A percentile compares a stretch with the other conserved stretches of the same genome.
These are phyloP conservation scores for Gymnoscelis rufifasciata DNA, from an alignment of 2,888 invertebrate species.

Conservation along the genomic window DNA sequence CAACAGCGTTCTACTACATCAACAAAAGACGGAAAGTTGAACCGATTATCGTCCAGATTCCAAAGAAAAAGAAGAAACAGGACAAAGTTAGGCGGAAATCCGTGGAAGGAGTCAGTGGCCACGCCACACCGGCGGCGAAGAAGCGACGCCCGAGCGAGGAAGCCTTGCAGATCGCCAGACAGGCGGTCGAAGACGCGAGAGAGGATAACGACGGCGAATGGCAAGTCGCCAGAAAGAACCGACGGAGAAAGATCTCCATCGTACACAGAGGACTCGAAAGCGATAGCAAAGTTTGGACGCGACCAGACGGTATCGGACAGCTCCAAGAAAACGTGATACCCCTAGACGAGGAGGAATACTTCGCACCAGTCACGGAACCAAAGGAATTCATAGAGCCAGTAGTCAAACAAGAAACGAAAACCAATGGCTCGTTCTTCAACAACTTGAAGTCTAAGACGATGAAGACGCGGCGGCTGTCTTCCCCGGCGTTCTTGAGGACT, in stretches of 20 bases:
- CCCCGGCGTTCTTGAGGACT: constrained; percentile 80
- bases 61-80: constrained; percentile 57
- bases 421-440: constrained; percentile 71
- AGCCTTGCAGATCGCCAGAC: constrained; percentile 80
- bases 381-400: constrained; percentile 53
- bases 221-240: constrained; percentile 69
- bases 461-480: constrained; percentile 77
- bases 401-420: constrained; percentile 58
- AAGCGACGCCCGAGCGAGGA: constrained; percentile 87
- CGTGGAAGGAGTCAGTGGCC: constrained; percentile 81
- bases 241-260: constrained; percentile 69
- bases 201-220: constrained; percentile 68
- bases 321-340: constrained; percentile 74
- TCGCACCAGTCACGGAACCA: constrained; percentile 69
- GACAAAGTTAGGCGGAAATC: constrained; percentile 80
- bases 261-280: constrained; percentile 60
- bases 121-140: constrained; percentile 74
- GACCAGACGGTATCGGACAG: constrained; percentile 58
- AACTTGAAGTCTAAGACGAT: constrained; percentile 69
- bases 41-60: constrained; percentile 47
- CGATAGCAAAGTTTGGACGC: constrained; percentile 50
- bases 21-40: constrained; percentile 63
- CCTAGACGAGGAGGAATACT: constrained; percentile 79
- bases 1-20: constrained; percentile 73
- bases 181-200: constrained; percentile 78